Percentiles rank a stretch among this genome's conserved stretches.
These are phyloP conservation scores for Drosophila chauvacae DNA, from an alignment of 1,140 invertebrate species.

Conservation along the genomic window DNA sequence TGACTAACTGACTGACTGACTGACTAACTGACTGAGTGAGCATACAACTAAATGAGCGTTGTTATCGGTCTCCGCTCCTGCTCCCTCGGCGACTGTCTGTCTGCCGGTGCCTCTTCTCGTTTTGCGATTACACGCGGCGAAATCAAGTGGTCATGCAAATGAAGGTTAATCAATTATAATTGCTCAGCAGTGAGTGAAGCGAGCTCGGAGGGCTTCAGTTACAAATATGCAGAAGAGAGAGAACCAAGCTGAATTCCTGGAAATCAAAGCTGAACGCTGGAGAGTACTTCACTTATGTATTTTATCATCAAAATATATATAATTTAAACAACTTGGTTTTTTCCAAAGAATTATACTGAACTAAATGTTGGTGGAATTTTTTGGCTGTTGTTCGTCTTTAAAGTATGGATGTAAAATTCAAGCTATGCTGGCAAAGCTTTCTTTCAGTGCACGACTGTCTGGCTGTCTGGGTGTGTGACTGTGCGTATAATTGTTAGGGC, in stretches of 20 bases:
- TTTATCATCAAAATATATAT: not conserved
- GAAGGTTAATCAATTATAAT: constrained; percentile 30
- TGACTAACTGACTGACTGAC: constrained; percentile 39
- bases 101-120: constrained; percentile 15
- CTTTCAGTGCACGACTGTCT: constrained; percentile 10
- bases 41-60: constrained; percentile 77
- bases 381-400: not conserved
- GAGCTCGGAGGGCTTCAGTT: not conserved
- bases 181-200: not conserved
- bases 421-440: not conserved
- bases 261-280: not conserved
- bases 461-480: constrained; percentile 63
- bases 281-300: not conserved
- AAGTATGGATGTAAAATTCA: not conserved
- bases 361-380: not conserved
- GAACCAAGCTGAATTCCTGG: not conserved
- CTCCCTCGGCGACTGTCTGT: constrained; percentile 50
- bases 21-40: constrained; percentile 51
- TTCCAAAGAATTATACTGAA: not conserved
- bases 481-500: constrained; percentile 76
- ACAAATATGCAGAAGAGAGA: not conserved
- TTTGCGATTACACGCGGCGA: constrained; percentile 21
- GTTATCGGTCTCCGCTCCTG: constrained; percentile 63
- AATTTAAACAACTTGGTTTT: not conserved
- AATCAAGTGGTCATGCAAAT: constrained; percentile 36